Evolutionary conservation across 2,797 vertebrate species (phyloP).

Genomic region (Phrynocephalus guinanensis): DNA sequence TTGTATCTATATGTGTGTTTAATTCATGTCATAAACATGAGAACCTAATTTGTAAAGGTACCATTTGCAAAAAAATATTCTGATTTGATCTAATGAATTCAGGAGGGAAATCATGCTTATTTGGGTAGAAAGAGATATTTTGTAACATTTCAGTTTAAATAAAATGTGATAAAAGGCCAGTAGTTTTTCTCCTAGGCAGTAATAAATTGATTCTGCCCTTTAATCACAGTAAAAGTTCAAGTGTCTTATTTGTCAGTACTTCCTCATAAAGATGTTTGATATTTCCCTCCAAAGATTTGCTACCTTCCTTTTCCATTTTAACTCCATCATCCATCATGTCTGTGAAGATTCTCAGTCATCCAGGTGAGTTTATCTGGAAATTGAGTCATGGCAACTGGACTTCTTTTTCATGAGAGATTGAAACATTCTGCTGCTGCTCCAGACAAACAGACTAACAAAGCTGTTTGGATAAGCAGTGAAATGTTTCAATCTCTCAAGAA

Average conservation of each 20-base stretch:
- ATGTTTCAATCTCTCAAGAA: too few species aligned
- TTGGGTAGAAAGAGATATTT: constrained; percentile 22
- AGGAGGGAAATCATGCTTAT: not conserved
- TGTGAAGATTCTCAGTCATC: too few species aligned
- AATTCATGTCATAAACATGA: not conserved
- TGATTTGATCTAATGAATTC: not conserved
- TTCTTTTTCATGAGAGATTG: too few species aligned
- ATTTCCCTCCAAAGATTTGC: constrained; percentile 35
- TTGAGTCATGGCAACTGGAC: too few species aligned
- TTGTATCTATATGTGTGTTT: not conserved
- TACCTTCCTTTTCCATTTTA: constrained; percentile 41
- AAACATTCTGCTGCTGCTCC: too few species aligned
- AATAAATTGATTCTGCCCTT: constrained; percentile 18
- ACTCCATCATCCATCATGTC: constrained; percentile 24
- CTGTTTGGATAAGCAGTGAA: too few species aligned
- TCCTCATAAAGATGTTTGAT: constrained; percentile 31
- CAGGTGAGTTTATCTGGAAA: too few species aligned
- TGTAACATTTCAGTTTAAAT: constrained; percentile 24
- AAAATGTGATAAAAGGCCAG: constrained; percentile 38
- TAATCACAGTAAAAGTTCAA: constrained; percentile 26
- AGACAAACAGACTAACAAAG: too few species aligned
- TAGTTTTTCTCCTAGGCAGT: constrained; percentile 38
- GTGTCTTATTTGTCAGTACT: not conserved
- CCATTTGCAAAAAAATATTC: not conserved
- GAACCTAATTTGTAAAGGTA: not conserved